Base-by-base conservation (phyloP, 2,113 vertebrate species). In the Numida meleagris region DNA sequence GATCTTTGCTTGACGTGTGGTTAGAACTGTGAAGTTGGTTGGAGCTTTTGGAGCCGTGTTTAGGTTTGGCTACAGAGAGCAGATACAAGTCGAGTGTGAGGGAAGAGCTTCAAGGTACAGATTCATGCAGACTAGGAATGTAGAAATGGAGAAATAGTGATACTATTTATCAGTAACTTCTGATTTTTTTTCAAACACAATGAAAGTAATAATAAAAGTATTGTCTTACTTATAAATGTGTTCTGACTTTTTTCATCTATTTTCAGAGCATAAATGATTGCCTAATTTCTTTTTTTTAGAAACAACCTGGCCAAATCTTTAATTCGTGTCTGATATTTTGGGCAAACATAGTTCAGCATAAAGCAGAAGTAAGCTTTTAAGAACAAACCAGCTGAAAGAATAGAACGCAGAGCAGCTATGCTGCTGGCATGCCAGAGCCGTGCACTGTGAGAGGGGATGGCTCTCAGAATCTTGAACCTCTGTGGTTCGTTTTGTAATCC, bases 81-180 rank as follows among this genome's bases (percentile, higher is more conserved):
- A 2, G 53, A 21, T 14, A 31, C 20, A 13, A 74, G 43, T 40
- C 0, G 2, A 51, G 57, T 10, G n/a, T 0, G 2, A 84, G 34
- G 62, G 50, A 53, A 29, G 46, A 65, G 38, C 62, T 84, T 74
- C 24, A 6, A 31, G 45, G 10, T 48, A 43, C n/a, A 53, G 34
- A 21, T 82, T 10, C 53, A 46, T 9, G 1, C 23, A 15, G 65
- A 23, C 65, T 31, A 31, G 66, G 61, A 57, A 31, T 19, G 6
- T 19, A 14, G 5, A 17, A 34, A 12, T 12, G 45, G 31, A 31
- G 14, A n/a, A n/a, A n/a, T 12, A 7, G 27, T 31, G 48, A 38
- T 31, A 11, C 7, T 38, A 3, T 10, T 74, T 13, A 10, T 38
- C 33, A 33, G 59, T 17, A 61, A 40, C 40, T 67, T 42, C 13